Base-by-base conservation (phyloP, 2,888 invertebrate genomes). In the Gandaritis pyraliata region DNA sequence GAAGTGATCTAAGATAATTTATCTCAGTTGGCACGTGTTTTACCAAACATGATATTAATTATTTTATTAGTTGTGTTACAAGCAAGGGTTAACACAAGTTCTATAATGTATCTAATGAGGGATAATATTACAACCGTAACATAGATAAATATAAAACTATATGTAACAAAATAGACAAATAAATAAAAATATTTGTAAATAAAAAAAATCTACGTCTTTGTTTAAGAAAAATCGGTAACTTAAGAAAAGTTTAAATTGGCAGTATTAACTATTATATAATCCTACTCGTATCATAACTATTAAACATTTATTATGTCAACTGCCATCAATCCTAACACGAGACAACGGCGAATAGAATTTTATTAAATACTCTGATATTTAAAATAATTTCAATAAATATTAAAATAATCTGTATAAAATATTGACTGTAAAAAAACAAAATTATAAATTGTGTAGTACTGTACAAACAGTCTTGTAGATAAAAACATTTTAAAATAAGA, bases 21-120 rank as follows among this genome's bases (percentile, higher is more conserved):
- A 2, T 33, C 10, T 33, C 10, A 38, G 13, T 46, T 54, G 46
- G 46, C 54, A 16, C 45, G 66, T 57, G 58, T 18, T 66, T 57
- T 63, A 65, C 29, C n/a, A 64, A 75, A 77, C 75, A 80, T 73
- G 75, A 78, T 81, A 87, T 90, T 90, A 90, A 85, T 86, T 54
- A 33, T 72, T 11, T 65, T 59, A 80, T 93, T 93, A 92, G 92
- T 93, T 82, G 69, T 88, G 92, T 93, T 92, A 93, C 92, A 93
- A 93, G 92, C 93, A 88, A 90, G 87, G 92, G 91, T 90, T 90
- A 90, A 85, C 82, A 89, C 88, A 86, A 85, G 76, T 81, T 84
- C 77, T 80, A 81, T 73, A 76, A 54, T 53, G 77, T 75, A 16
- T 43, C 43, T 43, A 47, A 55, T 48, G 75, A 83, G 78, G 80